Percentiles rank a stretch among this genome's conserved stretches.
Evolutionary conservation across 2,113 vertebrate species (phyloP).

Genomic region (Semnopithecus entellus): DNA sequence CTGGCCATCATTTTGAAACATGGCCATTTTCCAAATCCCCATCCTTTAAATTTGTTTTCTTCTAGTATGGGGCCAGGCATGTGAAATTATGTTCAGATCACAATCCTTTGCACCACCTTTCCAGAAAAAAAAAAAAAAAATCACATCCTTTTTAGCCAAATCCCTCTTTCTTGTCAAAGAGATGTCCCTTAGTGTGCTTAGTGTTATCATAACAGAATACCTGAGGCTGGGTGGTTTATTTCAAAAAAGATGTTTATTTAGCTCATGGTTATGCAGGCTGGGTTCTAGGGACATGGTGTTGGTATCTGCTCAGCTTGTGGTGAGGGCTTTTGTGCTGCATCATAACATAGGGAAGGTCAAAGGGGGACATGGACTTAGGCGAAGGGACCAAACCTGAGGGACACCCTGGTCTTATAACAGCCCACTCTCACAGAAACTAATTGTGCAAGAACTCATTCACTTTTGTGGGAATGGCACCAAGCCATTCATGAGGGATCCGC

Average conservation of each 20-base stretch:
- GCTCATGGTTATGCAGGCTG: no score
- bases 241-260: no score
- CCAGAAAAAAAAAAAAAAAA: background rate
- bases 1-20: background rate
- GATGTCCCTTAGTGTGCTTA: background rate
- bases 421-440: background rate
- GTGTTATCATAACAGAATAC: background rate
- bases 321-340: no score
- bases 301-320: no score
- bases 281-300: no score
- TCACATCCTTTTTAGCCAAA: background rate
- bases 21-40: background rate
- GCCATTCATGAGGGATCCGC: background rate
- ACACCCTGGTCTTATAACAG: background rate
- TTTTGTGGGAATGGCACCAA: background rate
- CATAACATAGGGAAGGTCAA: no score
- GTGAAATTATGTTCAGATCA: background rate
- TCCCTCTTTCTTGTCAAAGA: background rate
- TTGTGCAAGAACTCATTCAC: background rate
- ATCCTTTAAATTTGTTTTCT: background rate
- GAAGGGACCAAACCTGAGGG: no score
- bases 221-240: background rate
- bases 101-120: background rate
- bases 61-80: background rate
- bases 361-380: no score